Evolutionary conservation across 2,797 vertebrate genomes (phyloP), one percentile per base, ranked within the genome.

Genomic region (Mycteria americana): DNA sequence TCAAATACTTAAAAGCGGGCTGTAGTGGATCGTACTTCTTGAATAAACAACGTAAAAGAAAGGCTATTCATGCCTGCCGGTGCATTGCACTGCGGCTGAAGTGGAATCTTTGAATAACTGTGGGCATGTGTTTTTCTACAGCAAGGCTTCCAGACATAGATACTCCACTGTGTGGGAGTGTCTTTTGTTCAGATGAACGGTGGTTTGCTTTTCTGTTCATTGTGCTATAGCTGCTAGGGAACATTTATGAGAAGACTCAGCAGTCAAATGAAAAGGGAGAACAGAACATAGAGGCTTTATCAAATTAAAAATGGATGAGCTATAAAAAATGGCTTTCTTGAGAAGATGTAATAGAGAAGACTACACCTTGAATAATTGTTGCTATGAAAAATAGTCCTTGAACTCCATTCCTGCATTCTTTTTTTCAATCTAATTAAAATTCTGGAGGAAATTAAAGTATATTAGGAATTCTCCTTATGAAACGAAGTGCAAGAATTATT

Each of bases 271-370:
- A 92, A 95, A 96, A 89, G 43, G 30, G 31, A 95, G 41, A 92
- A 25, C 25, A 88, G 91, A 84, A 84, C 78, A 65, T 31, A 87
- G 79, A 88, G 68, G 53, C 60, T 94, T 94, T 96, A 89, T 94
- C 82, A 69, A 92, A 96, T 95, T 96, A 97, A 97, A 97, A 96
- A 97, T 97, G 74, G 75, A 92, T 96, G 76, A 92, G 75, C 59
- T 93, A 72, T 93, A 70, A 87, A 56, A 95, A 64, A 95, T 90
- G 74, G 57, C 43, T 96, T 97, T 94, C 62, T 93, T 94, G 51
- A 82, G 72, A 73, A 63, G 87, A 45, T 91, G 28, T 60, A 92
- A 95, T 79, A 70, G 21, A 30, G 54, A 75, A 89, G 43, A 80
- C 39, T 95, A 50, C 60, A 87, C 94, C 92, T 96, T 79, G 70